Percentiles rank a stretch among this genome's conserved stretches.
Evolutionary conservation across 2,888 invertebrate genomes (phyloP).

Genomic region (Himalopsyche anomala): DNA sequence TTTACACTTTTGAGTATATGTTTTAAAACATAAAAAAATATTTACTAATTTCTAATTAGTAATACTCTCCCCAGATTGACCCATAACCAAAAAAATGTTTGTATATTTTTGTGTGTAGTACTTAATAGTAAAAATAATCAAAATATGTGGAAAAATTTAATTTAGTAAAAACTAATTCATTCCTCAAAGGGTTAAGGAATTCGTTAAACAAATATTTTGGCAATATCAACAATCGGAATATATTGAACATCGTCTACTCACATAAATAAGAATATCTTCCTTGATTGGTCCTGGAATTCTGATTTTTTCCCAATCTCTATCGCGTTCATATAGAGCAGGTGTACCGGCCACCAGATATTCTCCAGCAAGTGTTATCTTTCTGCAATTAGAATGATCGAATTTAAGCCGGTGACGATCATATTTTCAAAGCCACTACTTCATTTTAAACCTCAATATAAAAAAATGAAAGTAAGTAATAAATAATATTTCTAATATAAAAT

Average conservation of each 20-base stretch:
- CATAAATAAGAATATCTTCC: slow-evolving; percentile 88
- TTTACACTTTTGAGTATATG: too few species aligned
- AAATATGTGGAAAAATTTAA: too few species aligned
- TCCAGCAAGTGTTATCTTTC: slow-evolving; percentile 83
- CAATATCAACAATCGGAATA: slow-evolving; percentile 70
- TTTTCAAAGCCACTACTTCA: background rate
- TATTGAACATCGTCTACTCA: slow-evolving; percentile 72
- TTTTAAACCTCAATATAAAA: slow-evolving; percentile 63
- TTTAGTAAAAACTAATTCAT: too few species aligned
- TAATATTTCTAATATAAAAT: background rate
- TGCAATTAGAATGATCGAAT: slow-evolving; percentile 69
- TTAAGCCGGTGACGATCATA: slow-evolving; percentile 26
- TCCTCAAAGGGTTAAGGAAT: too few species aligned
- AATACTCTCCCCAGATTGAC: too few species aligned
- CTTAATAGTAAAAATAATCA: too few species aligned
- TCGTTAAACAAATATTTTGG: too few species aligned
- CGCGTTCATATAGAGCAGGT: slow-evolving; percentile 86
- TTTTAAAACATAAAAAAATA: too few species aligned
- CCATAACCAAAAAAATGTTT: too few species aligned
- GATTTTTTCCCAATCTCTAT: slow-evolving; percentile 87
- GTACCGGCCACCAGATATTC: slow-evolving; percentile 90
- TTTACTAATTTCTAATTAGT: too few species aligned
- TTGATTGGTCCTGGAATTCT: slow-evolving; percentile 88
- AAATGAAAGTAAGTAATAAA: slow-evolving; percentile 48
- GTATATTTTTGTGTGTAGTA: too few species aligned